These are phyloP conservation scores for Philopedon plagiatum DNA, from an alignment of 2,888 invertebrate genomes.

Conservation along the genomic window DNA sequence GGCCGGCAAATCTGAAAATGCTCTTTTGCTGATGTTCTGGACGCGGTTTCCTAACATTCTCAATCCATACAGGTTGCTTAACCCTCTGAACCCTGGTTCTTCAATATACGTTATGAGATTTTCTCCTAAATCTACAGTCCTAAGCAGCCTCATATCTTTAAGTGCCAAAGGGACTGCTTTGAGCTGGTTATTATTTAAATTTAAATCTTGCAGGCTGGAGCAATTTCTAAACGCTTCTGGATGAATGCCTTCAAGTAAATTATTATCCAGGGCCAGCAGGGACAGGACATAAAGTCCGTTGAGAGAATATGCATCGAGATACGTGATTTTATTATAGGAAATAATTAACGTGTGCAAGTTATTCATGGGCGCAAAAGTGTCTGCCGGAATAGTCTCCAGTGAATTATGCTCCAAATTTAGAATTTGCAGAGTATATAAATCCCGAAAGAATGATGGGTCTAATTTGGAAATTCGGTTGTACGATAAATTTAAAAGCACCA, in stretches of 20 bases:
- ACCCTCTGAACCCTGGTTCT: constrained; percentile 85
- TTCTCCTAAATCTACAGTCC: constrained; percentile 92
- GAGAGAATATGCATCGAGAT: constrained; percentile 87
- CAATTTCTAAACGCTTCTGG: constrained; percentile 92
- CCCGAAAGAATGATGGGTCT: constrained; percentile 87
- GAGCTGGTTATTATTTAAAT: constrained; percentile 89
- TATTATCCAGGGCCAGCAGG: constrained; percentile 87
- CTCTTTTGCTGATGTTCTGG: constrained; percentile 84
- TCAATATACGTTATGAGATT: constrained; percentile 88
- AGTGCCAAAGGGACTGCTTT: constrained; percentile 86
- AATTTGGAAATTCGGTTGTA: constrained; percentile 86
- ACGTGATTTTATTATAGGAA: constrained; percentile 88
- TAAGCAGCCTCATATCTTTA: constrained; percentile 86
- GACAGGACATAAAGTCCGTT: constrained; percentile 92
- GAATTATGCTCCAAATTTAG: constrained; percentile 89
- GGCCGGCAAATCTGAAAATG: constrained; percentile 84
- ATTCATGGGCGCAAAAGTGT: constrained; percentile 92
- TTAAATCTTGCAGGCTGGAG: constrained; percentile 90
- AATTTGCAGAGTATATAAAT: constrained; percentile 88
- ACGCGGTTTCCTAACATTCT: constrained; percentile 91
- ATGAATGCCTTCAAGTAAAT: constrained; percentile 86
- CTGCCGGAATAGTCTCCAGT: constrained; percentile 86
- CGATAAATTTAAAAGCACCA: constrained; percentile 89
- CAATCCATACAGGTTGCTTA: constrained; percentile 89
- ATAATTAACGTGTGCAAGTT: constrained; percentile 91